These are phyloP conservation scores for Parnassius mnemosyne DNA, from an alignment of 2,888 invertebrate genomes.

Conservation along the genomic window DNA sequence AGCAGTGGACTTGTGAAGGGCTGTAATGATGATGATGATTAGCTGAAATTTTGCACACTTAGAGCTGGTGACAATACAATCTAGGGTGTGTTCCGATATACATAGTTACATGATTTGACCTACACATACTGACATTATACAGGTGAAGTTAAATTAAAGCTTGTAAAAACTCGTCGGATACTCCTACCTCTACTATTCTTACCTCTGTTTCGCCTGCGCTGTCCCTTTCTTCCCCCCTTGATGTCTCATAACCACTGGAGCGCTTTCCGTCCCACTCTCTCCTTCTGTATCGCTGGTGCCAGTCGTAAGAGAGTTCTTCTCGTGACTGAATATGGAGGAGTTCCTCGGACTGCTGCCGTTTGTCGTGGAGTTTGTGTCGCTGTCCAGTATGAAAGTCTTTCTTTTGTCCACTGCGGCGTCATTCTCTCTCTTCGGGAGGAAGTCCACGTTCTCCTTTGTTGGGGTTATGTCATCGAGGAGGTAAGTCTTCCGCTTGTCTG, in stretches of 20 bases:
- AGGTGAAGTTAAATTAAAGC: too few species aligned
- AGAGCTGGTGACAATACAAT: too few species aligned
- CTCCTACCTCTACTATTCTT: not conserved
- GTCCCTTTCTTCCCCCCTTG: constrained; percentile 44
- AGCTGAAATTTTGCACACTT: too few species aligned
- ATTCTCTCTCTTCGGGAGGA: constrained; percentile 43
- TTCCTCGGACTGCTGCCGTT: constrained; percentile 74
- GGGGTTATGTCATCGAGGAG: constrained; percentile 67
- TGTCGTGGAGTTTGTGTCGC: constrained; percentile 72
- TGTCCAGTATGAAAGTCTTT: constrained; percentile 71
- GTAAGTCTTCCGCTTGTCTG: constrained; percentile 65
- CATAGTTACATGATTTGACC: too few species aligned
- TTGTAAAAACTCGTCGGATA: too few species aligned
- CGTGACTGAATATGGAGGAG: constrained; percentile 71
- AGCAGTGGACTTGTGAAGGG: too few species aligned
- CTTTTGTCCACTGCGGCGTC: constrained; percentile 61
- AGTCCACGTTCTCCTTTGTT: constrained; percentile 67
- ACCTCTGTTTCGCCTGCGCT: constrained; percentile 63
- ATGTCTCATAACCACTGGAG: constrained; percentile 62
- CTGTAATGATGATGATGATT: too few species aligned
- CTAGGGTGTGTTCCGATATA: too few species aligned
- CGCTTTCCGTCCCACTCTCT: constrained; percentile 69
- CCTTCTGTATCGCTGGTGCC: constrained; percentile 70
- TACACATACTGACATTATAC: too few species aligned
- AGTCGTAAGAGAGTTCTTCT: constrained; percentile 56